Evolutionary conservation across 2,113 vertebrate species (phyloP), one percentile per base, ranked within the genome.

Genomic region (Carassius gibelio): DNA sequence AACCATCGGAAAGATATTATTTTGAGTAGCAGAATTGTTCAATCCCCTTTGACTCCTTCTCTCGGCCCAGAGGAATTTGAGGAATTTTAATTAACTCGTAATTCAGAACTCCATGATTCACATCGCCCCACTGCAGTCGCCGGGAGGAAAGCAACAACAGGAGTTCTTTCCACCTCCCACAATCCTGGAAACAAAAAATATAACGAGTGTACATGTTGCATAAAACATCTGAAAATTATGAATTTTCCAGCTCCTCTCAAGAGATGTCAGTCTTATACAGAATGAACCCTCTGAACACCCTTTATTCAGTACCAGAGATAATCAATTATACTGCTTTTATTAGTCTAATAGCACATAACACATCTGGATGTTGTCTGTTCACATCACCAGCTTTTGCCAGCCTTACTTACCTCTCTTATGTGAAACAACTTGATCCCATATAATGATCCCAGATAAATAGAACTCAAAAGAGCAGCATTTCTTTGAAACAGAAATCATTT

Each of bases 11-110:
- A 23, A 45, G 3, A 17, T 81, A 59, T 77, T 84, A 79, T 57
- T 90, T 84, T 69, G 11, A 81, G 64, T 13, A 64, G 50, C 11
- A 55, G 30, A 85, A 83, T 83, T 74, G 87, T 84, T 45, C 87
- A 85, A 89, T 88, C 89, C 90, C 81, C 83, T 86, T 88, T 76
- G 79, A 88, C 87, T 89, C 86, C 87, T 61, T 87, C 90, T 87
- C 88, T 19, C 34, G 89, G 78, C 85, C 34, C 74, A 19, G 50
- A 86, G 89, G 90, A 88, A 91, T 94, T 76, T 84, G 50, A 90
- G 86, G 92, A 93, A 93, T 94, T 92, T 87, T 84, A 89, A 90
- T 93, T 92, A 89, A 84, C 85, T 89, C 26, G 48, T 72, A 88
- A 57, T 87, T 80, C 64, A 84, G 57, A 38, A 61, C 62, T 85